phyloP scores from a whole-genome alignment of 2,888 invertebrate species.

The Brenthis hecate region DNA sequence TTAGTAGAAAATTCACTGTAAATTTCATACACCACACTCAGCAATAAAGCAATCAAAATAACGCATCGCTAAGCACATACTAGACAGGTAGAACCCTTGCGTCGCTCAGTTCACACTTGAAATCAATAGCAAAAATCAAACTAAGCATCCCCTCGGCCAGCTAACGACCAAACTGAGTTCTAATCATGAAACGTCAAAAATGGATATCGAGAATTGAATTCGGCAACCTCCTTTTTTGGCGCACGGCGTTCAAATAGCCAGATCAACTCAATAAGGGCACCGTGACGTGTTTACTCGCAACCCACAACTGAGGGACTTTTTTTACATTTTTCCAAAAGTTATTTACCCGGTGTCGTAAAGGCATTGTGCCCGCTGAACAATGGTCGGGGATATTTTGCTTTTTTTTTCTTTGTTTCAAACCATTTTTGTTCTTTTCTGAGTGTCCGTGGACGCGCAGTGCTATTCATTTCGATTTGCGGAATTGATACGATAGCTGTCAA shows the following conservation, averaged over 20 bases:
- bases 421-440: conserved; percentile 53
- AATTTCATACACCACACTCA: not conserved
- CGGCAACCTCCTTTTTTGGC: conserved; percentile 66
- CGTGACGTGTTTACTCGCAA: conserved; percentile 77
- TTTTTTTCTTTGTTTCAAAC: conserved; percentile 49
- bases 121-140: conserved; percentile 57
- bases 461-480: conserved; percentile 61
- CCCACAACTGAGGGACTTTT: conserved; percentile 68
- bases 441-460: conserved; percentile 47
- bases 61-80: conserved; percentile 6
- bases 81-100: conserved; percentile 26
- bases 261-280: conserved; percentile 80
- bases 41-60: conserved; percentile 19
- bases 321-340: conserved; percentile 78
- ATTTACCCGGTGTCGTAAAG: conserved; percentile 80
- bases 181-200: conserved; percentile 81
- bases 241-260: conserved; percentile 76
- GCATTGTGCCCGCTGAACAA: conserved; percentile 76
- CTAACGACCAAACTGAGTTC: conserved; percentile 80
- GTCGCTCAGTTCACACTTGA: conserved; percentile 46
- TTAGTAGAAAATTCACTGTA: too few relatives aligned
- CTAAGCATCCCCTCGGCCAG: conserved; percentile 53
- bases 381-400: conserved; percentile 62
- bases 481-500: conserved; percentile 51
- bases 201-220: conserved; percentile 81